phyloP scores from a whole-genome alignment of 2,888 invertebrate species.

The Entomobrya proxima region DNA sequence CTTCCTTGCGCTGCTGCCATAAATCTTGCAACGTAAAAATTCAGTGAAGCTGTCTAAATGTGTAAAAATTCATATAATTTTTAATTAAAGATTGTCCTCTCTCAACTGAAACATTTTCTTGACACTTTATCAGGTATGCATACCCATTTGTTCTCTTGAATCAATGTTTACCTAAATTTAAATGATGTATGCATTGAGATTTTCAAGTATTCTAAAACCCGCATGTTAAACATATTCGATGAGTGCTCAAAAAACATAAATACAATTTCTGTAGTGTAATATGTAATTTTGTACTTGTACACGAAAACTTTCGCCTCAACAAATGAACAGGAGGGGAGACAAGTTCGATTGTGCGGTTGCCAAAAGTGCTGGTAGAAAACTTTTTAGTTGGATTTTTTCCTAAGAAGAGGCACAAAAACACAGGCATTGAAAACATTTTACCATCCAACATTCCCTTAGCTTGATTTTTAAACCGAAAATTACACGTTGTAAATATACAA shows the following conservation, averaged over 20 bases:
- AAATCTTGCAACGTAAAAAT: neutral
- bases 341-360: slow-evolving; percentile 51
- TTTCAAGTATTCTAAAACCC: neutral
- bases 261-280: slow-evolving; percentile 9
- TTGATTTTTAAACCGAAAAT: neutral
- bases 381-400: slow-evolving; percentile 23
- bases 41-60: neutral
- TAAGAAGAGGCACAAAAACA: slow-evolving; percentile 8
- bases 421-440: slow-evolving; percentile 46
- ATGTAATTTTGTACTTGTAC: neutral
- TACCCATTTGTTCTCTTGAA: neutral
- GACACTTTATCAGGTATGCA: neutral
- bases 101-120: neutral
- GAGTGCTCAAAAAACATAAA: neutral
- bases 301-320: neutral
- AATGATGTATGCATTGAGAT: slow-evolving; percentile 32
- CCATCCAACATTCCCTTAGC: slow-evolving; percentile 11
- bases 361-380: slow-evolving; percentile 21
- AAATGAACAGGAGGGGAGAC: slow-evolving; percentile 42
- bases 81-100: neutral
- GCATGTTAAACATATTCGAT: slow-evolving; percentile 17
- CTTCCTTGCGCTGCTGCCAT: no score
- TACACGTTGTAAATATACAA: neutral
- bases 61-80: neutral
- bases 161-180: slow-evolving; percentile 37